Conservation (phyloP, 2,888 invertebrate species). For the Brachyptera putata region DNA sequence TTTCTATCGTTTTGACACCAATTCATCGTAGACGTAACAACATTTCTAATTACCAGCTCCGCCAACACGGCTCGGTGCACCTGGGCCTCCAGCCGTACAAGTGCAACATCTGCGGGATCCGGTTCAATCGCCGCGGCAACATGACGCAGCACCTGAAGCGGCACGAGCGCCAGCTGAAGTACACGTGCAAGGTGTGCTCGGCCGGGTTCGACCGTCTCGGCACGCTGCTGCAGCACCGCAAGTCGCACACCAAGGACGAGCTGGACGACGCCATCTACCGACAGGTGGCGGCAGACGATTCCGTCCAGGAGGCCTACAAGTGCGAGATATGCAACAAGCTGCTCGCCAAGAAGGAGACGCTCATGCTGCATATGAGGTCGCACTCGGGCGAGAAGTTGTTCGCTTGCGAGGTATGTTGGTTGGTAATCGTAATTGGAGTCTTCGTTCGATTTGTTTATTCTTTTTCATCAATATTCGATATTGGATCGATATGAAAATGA, state of each 20-base stretch:
- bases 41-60: too few species aligned
- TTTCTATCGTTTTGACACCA: too few species aligned
- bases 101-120: constrained; percentile 41
- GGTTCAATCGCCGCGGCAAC: constrained; percentile 43
- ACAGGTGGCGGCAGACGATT: constrained; percentile 21
- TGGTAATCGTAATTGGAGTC: too few species aligned
- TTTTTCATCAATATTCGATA: too few species aligned
- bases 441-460: too few species aligned
- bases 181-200: constrained; percentile 41
- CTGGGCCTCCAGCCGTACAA: constrained; percentile 37
- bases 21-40: too few species aligned
- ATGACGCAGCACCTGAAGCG: constrained; percentile 42
- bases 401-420: constrained; percentile 26
- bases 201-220: constrained; percentile 40
- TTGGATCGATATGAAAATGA: too few species aligned
- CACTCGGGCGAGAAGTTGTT: constrained; percentile 37
- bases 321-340: constrained; percentile 39
- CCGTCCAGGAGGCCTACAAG: constrained; percentile 36
- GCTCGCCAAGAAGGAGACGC: constrained; percentile 38
- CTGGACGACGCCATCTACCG: constrained; percentile 37
- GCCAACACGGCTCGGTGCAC: constrained; percentile 42
- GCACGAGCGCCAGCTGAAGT: constrained; percentile 39
- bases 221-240: constrained; percentile 40
- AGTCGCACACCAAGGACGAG: constrained; percentile 39
- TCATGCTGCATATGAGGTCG: constrained; percentile 39